Percentiles rank a stretch among this genome's conserved stretches.
phyloP scores from a whole-genome alignment of 2,888 invertebrate genomes.

The Macropis europaea region DNA sequence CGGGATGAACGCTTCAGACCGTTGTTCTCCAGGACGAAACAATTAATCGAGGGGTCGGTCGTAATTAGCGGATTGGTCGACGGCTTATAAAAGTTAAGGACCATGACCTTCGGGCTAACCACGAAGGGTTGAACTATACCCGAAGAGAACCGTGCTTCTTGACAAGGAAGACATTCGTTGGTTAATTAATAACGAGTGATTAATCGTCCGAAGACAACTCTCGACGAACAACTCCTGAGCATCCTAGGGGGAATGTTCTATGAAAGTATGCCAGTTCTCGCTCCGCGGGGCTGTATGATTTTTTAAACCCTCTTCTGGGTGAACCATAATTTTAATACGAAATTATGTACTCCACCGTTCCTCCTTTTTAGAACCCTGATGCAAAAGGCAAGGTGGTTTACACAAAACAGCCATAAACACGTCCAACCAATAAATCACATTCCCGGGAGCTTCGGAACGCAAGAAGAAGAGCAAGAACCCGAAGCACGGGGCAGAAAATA shows the following conservation, averaged over 20 bases:
- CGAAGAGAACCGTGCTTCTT: slow-evolving; percentile 8
- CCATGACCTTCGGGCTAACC: slow-evolving; percentile 63
- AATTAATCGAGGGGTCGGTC: slow-evolving; percentile 63
- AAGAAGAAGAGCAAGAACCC: background rate
- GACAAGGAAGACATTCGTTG: slow-evolving; percentile 57
- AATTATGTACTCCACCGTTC: too few species aligned
- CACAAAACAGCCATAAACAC: too few species aligned
- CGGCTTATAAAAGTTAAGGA: slow-evolving; percentile 73
- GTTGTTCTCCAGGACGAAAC: slow-evolving; percentile 24
- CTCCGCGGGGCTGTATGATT: too few species aligned
- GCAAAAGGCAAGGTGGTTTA: too few species aligned
- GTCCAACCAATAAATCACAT: too few species aligned
- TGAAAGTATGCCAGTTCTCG: slow-evolving; percentile 48
- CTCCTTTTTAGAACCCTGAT: too few species aligned
- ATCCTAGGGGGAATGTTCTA: too few species aligned
- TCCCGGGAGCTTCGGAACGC: too few species aligned
- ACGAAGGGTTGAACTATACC: slow-evolving; percentile 14
- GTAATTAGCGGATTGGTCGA: slow-evolving; percentile 66
- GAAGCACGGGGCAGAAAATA: background rate
- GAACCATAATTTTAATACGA: too few species aligned
- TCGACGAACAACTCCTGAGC: slow-evolving; percentile 77
- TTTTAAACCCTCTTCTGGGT: too few species aligned
- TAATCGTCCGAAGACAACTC: slow-evolving; percentile 74
- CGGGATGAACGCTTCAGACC: slow-evolving; percentile 13
- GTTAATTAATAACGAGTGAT: slow-evolving; percentile 78